Evolutionary conservation across 2,888 invertebrate species (phyloP).

Genomic region (Eugnorisma glareosa): DNA sequence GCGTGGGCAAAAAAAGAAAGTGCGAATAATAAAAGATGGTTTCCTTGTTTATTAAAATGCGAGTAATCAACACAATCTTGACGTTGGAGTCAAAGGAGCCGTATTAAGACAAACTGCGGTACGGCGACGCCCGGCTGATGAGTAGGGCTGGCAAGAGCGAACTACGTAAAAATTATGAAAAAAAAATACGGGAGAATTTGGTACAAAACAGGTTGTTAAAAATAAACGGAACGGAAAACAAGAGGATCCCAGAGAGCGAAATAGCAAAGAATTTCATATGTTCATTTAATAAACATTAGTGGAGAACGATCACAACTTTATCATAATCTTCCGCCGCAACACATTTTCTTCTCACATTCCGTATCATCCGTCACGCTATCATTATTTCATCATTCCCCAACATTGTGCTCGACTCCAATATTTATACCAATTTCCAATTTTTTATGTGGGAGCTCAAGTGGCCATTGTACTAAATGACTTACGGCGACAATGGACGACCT

Average conservation of each 20-base stretch:
- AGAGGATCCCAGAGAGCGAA: not conserved
- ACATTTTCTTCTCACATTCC: not conserved
- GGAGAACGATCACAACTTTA: not conserved
- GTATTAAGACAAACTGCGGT: constrained; percentile 62
- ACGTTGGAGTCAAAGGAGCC: constrained; percentile 62
- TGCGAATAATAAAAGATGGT: constrained; percentile 13
- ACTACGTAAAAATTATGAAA: not conserved
- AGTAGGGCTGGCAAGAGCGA: constrained; percentile 54
- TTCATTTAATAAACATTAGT: not conserved
- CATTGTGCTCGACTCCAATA: not conserved
- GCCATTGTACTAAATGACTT: not conserved
- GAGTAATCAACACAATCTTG: constrained; percentile 62
- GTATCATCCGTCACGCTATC: not conserved
- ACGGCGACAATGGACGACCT: not conserved
- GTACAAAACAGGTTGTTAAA: not conserved
- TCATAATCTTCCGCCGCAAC: not conserved
- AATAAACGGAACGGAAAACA: not conserved
- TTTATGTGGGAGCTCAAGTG: not conserved
- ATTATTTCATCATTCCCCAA: not conserved
- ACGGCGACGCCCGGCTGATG: constrained; percentile 43
- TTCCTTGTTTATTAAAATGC: constrained; percentile 52
- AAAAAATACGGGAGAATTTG: not conserved
- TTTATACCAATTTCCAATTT: constrained; percentile 2
- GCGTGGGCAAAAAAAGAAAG: not conserved
- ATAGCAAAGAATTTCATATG: not conserved